Base-by-base conservation (phyloP, 2,113 vertebrate species). In the Lynx canadensis region DNA sequence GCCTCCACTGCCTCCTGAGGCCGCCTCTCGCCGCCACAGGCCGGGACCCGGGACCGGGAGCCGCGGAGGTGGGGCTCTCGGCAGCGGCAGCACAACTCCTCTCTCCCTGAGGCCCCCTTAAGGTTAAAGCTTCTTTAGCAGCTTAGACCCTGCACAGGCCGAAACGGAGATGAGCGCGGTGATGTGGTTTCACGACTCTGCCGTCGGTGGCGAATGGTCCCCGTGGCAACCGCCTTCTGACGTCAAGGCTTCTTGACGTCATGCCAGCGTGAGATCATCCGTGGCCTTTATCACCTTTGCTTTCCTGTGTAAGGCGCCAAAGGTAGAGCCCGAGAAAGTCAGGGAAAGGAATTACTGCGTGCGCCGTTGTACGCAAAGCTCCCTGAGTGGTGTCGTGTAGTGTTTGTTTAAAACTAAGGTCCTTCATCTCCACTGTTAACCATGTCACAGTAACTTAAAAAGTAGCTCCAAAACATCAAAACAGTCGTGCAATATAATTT, bases 141-240 rank as follows among this genome's bases (percentile, higher is more conserved):
- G 96, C 93, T 95, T 80, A 91, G 63, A 81, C 90, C 83, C 93
- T 36, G 93, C 97, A 63, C 91, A 94, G 27, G 91, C 96, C 87
- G 3, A 71, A 50, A 25, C 55, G 0, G 73, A 89, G 87, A n/a
- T 45, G 23, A 68, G 80, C 38, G 90, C 16, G 31, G 73, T 45
- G 89, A 94, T 76, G 88, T 50, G 82, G 78, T 96, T 99, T 99
- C 98, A 98, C 99, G 99, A 99, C 99, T 98, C 98, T 99, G 99
- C 98, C 99, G 99, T 99, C 98, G 93, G 98, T 98, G 97, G 91
- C 98, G 98, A 98, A 95, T 82, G 97, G 98, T 99, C 90, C 85
- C 99, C 98, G 89, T 98, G 97, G 98, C 97, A 98, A 99, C 99
- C 82, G 85, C 95, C 94, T 95, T 85, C 96, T 96, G 97, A 98